These are phyloP conservation scores for Molossus molossus DNA, from an alignment of 2,797 vertebrate genomes.

Conservation along the genomic window DNA sequence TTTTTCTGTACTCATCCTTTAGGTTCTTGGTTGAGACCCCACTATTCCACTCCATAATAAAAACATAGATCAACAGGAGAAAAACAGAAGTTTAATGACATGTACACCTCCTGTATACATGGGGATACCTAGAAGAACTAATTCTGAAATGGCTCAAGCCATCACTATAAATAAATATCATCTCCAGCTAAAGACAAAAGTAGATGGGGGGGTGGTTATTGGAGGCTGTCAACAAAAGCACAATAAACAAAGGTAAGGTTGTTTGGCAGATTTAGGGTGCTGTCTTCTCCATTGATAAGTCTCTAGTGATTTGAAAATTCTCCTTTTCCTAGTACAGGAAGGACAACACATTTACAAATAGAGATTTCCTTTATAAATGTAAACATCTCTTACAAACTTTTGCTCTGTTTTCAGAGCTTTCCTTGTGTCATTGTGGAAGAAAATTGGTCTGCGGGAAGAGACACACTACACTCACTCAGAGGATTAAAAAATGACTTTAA, in stretches of 20 bases:
- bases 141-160: background rate
- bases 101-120: background rate
- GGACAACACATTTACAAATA: background rate
- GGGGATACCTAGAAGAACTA: background rate
- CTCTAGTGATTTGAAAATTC: background rate
- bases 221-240: background rate
- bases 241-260: background rate
- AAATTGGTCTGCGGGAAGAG: too few relatives aligned
- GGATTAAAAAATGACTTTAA: too few relatives aligned
- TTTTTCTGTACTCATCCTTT: background rate
- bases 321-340: background rate
- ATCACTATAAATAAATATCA: background rate
- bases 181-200: background rate
- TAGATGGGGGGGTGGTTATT: background rate
- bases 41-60: accelerated
- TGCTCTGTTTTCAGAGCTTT: conserved; percentile 11
- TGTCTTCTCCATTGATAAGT: background rate
- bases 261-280: background rate
- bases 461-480: too few relatives aligned
- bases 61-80: background rate
- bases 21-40: background rate
- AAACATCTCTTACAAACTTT: background rate
- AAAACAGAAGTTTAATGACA: conserved; percentile 30
- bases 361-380: conserved; percentile 3
- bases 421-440: too few relatives aligned